Conservation (phyloP, 2,888 invertebrate species). For the Leptura quadrifasciata region DNA sequence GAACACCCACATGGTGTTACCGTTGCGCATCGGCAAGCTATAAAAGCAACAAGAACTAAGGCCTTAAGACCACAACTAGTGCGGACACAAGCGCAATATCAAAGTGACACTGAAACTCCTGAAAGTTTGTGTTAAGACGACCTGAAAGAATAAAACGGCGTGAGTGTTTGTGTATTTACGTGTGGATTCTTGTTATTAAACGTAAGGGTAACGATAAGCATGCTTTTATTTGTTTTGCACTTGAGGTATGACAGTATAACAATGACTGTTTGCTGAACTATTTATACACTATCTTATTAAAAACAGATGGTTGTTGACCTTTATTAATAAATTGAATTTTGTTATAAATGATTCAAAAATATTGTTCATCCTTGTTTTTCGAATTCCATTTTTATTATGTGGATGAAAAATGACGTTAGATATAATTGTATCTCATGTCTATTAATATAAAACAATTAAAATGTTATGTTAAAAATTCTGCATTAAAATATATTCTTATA, state of each 20-base stretch:
- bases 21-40: constrained; percentile 55
- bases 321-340: background rate
- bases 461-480: too few species aligned
- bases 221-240: constrained; percentile 10
- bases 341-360: too few species aligned
- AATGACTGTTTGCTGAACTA: background rate
- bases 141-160: constrained; percentile 28
- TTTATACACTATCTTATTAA: background rate
- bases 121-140: constrained; percentile 12
- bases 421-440: too few species aligned
- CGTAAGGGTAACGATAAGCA: constrained; percentile 29
- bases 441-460: too few species aligned
- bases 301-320: background rate
- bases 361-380: too few species aligned
- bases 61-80: constrained; percentile 50
- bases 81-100: constrained; percentile 29
- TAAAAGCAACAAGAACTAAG: constrained; percentile 56
- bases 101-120: constrained; percentile 35
- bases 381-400: too few species aligned
- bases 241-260: background rate
- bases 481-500: too few species aligned
- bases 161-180: constrained; percentile 18
- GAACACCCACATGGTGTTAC: constrained; percentile 61
- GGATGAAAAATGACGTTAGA: too few species aligned
- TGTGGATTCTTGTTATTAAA: background rate